Base-by-base conservation (phyloP, 2,888 invertebrate genomes). In the Caenorhabditis uteleia region DNA sequence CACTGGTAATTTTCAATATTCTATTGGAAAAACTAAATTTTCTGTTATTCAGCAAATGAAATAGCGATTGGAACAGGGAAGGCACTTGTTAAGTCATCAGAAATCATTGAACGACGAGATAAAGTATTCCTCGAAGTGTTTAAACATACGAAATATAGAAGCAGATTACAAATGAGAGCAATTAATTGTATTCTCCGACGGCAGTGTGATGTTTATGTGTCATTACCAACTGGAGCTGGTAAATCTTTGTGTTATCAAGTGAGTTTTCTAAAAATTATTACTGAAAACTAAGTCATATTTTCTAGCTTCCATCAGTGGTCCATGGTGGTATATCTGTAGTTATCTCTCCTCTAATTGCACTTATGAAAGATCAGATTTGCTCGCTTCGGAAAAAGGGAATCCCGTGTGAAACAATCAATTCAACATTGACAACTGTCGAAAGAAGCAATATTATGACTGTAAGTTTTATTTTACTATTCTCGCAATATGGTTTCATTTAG, bases 221-320 rank as follows among this genome's bases (percentile, higher is more conserved):
- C 92, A 68, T 95, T 98, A 94, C 98, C 98, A 1, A 99, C 98
- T 5, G 98, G 98, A 31, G 85, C 86, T 33, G 98, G 98, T 34
- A 98, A 98, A 86, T 97, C 95, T 0, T 86, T 98, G 20, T 95
- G 95, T 85, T 98, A 93, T 85, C 97, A 98, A 85, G n/a, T n/a
- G n/a, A n/a, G n/a, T n/a, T n/a, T n/a, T n/a, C n/a, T n/a, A n/a
- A n/a, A 86, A 98, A 5, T 39, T 48, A 16, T 48, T 43, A n/a
- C 6, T 39, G 16, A 18, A 8, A 12, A 21, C 44, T 23, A 97
- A n/a, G n/a, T n/a, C n/a, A n/a, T n/a, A n/a, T n/a, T n/a, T n/a
- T n/a, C n/a, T n/a, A n/a, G 85, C 86, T 98, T 70, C 98, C 98
- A 31, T 93, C 95, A 1, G 88, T 94, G 72, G 86, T 93, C 77